These are phyloP conservation scores for Myotis davidii DNA, from an alignment of 2,113 vertebrate species.

Conservation along the genomic window DNA sequence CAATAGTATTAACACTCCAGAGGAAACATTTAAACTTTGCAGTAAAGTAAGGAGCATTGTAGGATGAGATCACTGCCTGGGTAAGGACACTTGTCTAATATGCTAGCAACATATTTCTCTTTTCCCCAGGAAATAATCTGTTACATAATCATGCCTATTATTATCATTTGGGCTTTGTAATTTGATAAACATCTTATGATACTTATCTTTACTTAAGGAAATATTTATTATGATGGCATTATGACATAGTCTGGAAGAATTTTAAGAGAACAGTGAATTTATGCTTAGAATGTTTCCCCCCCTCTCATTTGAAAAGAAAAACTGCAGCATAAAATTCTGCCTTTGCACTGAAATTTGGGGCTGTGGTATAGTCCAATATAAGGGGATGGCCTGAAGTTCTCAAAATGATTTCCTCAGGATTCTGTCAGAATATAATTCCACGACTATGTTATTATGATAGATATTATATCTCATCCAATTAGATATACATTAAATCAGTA, in stretches of 20 bases:
- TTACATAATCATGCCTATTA: conserved; percentile 10
- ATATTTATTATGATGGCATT: background rate
- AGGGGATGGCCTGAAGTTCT: background rate
- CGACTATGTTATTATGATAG: background rate
- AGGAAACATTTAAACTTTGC: conserved; percentile 86
- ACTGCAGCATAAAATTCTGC: background rate
- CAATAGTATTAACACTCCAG: conserved; percentile 88
- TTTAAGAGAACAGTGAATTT: background rate
- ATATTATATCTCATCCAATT: background rate
- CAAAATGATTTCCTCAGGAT: background rate
- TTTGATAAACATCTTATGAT: conserved; percentile 63
- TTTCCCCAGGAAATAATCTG: conserved; percentile 36
- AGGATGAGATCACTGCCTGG: conserved; percentile 60
- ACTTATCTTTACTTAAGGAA: conserved; percentile 23
- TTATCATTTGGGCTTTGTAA: background rate
- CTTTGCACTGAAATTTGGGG: background rate
- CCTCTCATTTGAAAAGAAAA: background rate
- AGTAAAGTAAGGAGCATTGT: conserved; percentile 76
- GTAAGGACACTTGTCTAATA: conserved; percentile 42
- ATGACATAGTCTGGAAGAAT: conserved; percentile 12
- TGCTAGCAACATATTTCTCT: conserved; percentile 30
- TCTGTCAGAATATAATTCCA: background rate
- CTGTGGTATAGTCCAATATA: background rate
- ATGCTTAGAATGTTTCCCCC: background rate
- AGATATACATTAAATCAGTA: background rate